Conservation (phyloP, 2,113 vertebrate genomes). For the Phodopus roborovskii region DNA sequence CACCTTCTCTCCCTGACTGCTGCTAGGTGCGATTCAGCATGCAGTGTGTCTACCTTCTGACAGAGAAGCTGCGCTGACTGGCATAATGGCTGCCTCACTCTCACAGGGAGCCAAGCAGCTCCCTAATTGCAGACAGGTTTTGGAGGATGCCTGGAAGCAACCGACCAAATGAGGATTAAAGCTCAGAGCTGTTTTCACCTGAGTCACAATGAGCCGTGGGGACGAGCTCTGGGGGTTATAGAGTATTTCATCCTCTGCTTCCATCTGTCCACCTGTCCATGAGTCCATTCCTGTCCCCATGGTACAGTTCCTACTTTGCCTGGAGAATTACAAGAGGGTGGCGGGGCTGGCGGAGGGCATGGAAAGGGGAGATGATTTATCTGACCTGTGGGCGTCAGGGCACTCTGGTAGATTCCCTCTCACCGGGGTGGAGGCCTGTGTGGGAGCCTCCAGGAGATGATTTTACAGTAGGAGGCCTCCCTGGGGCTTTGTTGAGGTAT, state of each 20-base stretch:
- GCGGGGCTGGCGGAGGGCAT: not conserved
- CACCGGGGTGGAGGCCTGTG: not conserved
- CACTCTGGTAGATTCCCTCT: not conserved
- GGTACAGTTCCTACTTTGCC: not conserved
- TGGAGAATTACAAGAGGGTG: not conserved
- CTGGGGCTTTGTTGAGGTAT: not conserved
- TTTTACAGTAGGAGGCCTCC: not conserved
- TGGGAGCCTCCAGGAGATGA: not conserved
- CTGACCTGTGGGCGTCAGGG: not conserved
- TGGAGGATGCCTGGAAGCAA: not conserved
- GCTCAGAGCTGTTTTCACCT: not conserved
- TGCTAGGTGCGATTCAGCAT: not conserved
- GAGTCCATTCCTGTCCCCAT: not conserved
- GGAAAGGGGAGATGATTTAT: not conserved
- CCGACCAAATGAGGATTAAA: not conserved
- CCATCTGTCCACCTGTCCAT: fast-evolving
- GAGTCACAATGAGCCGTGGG: not conserved
- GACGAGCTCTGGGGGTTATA: not conserved
- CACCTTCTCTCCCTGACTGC: not conserved
- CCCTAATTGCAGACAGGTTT: not conserved
- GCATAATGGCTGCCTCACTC: not conserved
- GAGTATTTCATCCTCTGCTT: not conserved
- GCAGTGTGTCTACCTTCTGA: too few species aligned
- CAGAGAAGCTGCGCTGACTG: not conserved
- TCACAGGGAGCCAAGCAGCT: not conserved